These are phyloP conservation scores for Poecilia gillii DNA, from an alignment of 2,797 vertebrate species.

Conservation along the genomic window DNA sequence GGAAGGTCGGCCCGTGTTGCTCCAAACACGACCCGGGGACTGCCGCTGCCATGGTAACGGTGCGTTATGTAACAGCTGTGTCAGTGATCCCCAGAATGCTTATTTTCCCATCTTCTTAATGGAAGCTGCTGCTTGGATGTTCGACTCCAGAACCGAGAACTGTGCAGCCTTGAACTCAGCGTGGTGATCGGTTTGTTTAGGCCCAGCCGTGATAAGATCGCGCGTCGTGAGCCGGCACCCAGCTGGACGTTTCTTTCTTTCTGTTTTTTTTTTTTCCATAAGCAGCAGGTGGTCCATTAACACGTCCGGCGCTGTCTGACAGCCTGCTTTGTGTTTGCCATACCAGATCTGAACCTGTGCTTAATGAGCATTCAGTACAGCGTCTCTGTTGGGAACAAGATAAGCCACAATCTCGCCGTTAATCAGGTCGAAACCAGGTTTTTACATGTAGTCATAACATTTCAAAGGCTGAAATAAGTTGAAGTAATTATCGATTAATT, in stretches of 20 bases:
- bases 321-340: slow-evolving; percentile 57
- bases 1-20: slow-evolving; percentile 96
- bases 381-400: slow-evolving; percentile 14
- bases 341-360: slow-evolving; percentile 40
- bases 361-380: slow-evolving; percentile 33
- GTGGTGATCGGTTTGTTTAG: slow-evolving; percentile 39
- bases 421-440: neutral
- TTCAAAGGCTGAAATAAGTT: neutral
- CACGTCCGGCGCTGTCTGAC: slow-evolving; percentile 33
- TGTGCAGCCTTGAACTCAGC: slow-evolving; percentile 14
- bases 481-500: no score
- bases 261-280: slow-evolving; percentile 49
- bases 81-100: slow-evolving; percentile 71
- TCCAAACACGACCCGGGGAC: slow-evolving; percentile 89
- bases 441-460: neutral
- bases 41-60: slow-evolving; percentile 86
- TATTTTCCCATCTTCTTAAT: slow-evolving; percentile 70
- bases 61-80: slow-evolving; percentile 77
- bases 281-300: slow-evolving; percentile 77
- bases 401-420: slow-evolving; percentile 9
- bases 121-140: slow-evolving; percentile 29
- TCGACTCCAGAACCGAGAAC: slow-evolving; percentile 41
- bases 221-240: slow-evolving; percentile 36
- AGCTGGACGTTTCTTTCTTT: slow-evolving; percentile 30
- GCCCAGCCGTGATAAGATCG: slow-evolving; percentile 69